A percentile compares a stretch with the other conserved stretches of the same genome.
These are phyloP conservation scores for Microtus ochrogaster DNA, from an alignment of 2,113 vertebrate genomes.

Conservation along the genomic window DNA sequence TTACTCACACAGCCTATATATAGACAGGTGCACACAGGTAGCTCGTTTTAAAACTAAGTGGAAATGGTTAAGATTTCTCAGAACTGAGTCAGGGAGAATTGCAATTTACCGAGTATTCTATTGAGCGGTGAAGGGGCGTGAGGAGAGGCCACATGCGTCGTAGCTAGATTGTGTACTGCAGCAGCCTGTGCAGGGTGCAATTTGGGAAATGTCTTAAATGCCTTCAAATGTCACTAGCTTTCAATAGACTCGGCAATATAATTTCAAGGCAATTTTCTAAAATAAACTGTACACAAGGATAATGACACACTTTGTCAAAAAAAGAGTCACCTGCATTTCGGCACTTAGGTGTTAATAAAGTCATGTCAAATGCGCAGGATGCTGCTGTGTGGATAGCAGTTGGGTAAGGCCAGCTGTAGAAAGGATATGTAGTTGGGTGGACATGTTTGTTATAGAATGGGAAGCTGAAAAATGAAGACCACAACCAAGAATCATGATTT, in stretches of 20 bases:
- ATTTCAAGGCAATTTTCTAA: constrained; percentile 34
- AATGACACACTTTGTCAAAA: background rate
- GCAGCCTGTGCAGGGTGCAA: background rate
- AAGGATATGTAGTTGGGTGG: background rate
- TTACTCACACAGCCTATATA: background rate
- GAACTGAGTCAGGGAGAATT: background rate
- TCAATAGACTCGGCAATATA: background rate
- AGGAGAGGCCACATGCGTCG: fast-evolving
- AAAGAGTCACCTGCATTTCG: background rate
- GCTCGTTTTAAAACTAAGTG: background rate
- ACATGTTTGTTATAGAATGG: background rate
- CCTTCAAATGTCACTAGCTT: background rate
- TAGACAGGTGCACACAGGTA: background rate
- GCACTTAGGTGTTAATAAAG: background rate
- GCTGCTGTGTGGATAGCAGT: background rate
- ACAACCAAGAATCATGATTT: background rate
- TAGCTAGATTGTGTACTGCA: background rate
- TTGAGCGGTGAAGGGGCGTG: background rate
- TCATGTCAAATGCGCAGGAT: background rate
- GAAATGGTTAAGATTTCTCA: background rate
- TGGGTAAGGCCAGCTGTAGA: background rate
- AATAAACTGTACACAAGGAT: background rate
- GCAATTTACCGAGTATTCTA: background rate
- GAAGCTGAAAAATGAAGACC: background rate
- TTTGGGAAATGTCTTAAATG: constrained; percentile 41